phyloP scores from a whole-genome alignment of 2,888 invertebrate species.

The Spilosoma lubricipeda region DNA sequence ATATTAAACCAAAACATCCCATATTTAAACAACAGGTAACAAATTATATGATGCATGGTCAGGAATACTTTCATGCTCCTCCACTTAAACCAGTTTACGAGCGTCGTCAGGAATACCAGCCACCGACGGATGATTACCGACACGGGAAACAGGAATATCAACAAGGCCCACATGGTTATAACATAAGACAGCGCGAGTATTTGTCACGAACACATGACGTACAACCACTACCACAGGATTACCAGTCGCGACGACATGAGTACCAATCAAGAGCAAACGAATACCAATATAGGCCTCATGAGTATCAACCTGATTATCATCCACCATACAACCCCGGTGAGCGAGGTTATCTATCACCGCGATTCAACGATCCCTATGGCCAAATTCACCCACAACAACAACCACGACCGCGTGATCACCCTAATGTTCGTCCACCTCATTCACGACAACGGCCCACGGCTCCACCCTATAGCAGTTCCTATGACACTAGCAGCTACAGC shows the following conservation, averaged over 20 bases:
- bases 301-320: slow-evolving; percentile 43
- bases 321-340: slow-evolving; percentile 46
- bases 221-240: slow-evolving; percentile 3
- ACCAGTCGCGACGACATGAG: slow-evolving; percentile 10
- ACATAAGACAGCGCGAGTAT: slow-evolving; percentile 15
- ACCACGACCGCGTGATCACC: neutral
- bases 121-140: slow-evolving; percentile 8
- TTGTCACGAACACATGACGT: neutral
- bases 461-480: slow-evolving; percentile 51
- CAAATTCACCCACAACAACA: slow-evolving; percentile 16
- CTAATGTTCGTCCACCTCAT: slow-evolving; percentile 28
- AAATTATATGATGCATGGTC: slow-evolving; percentile 71
- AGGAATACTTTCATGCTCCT: slow-evolving; percentile 66
- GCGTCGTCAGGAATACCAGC: slow-evolving; percentile 18
- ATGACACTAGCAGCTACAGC: slow-evolving; percentile 46
- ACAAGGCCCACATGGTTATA: slow-evolving; percentile 33
- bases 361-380: slow-evolving; percentile 31
- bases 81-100: slow-evolving; percentile 49
- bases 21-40: slow-evolving; percentile 70
- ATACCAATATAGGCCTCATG: slow-evolving; percentile 26
- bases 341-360: slow-evolving; percentile 31
- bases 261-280: slow-evolving; percentile 5
- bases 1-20: slow-evolving; percentile 51
- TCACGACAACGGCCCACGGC: slow-evolving; percentile 45
- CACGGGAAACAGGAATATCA: slow-evolving; percentile 19